These are phyloP conservation scores for Lepas anatifera DNA, from an alignment of 2,888 invertebrate species.

Conservation along the genomic window DNA sequence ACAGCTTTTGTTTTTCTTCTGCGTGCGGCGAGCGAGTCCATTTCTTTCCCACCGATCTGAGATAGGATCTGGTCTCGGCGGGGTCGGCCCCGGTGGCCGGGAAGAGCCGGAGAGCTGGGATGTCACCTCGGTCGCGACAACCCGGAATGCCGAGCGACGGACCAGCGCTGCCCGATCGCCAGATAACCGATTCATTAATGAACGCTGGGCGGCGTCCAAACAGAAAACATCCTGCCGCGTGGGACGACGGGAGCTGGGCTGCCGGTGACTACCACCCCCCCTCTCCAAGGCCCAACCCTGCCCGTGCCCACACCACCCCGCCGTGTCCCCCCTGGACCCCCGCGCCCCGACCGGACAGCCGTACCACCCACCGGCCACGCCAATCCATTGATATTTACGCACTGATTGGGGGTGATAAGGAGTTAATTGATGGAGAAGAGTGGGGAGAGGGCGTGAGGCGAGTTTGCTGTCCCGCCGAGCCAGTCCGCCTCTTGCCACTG, in stretches of 20 bases:
- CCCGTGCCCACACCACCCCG: neutral
- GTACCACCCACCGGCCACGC: neutral
- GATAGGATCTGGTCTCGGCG: neutral
- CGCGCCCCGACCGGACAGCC: neutral
- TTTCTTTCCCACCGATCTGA: constrained; percentile 3
- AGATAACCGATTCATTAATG: constrained; percentile 10
- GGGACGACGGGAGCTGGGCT: neutral
- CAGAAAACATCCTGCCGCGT: neutral
- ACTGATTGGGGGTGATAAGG: constrained; percentile 7
- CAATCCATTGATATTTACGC: constrained; percentile 9
- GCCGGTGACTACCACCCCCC: neutral
- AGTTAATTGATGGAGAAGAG: constrained; percentile 6
- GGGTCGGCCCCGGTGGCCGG: neutral
- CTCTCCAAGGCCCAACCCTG: neutral
- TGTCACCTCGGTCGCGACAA: neutral
- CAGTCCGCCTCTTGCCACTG: neutral
- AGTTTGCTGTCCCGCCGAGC: neutral
- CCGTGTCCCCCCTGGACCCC: neutral
- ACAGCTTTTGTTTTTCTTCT: constrained; percentile 11
- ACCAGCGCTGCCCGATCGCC: neutral
- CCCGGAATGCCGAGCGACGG: neutral
- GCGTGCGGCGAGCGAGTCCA: too few relatives aligned
- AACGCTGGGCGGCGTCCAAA: constrained; percentile 2
- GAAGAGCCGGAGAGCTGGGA: neutral
- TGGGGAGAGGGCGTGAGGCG: neutral